phyloP scores from a whole-genome alignment of 1,140 invertebrate genomes.

The Ladona fulva region DNA sequence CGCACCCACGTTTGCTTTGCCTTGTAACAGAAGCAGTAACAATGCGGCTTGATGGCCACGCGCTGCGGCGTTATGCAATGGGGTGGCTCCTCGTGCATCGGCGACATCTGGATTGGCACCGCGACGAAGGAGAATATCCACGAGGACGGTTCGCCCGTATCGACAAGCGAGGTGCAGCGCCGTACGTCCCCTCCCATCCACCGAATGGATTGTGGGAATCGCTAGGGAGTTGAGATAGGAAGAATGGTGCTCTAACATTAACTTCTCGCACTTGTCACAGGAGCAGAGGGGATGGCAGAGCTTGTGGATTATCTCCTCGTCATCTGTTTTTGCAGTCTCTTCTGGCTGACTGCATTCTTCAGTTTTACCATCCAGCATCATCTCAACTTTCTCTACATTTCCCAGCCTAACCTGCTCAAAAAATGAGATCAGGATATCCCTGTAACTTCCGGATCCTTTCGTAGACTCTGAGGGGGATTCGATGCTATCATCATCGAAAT shows the following conservation, averaged over 20 bases:
- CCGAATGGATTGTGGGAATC: slow-evolving; percentile 48
- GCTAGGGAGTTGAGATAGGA: slow-evolving; percentile 42
- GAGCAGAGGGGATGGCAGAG: slow-evolving; percentile 67
- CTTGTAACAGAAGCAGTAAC: slow-evolving; percentile 51
- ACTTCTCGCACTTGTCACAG: slow-evolving; percentile 59
- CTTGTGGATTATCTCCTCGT: slow-evolving; percentile 13
- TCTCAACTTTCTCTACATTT: slow-evolving; percentile 40
- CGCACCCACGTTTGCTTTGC: slow-evolving; percentile 46
- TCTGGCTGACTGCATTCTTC: slow-evolving; percentile 28
- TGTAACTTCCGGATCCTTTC: slow-evolving; percentile 23
- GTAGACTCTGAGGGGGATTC: not conserved
- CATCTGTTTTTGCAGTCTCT: slow-evolving; percentile 10
- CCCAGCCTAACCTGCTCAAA: slow-evolving; percentile 46
- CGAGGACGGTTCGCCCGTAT: slow-evolving; percentile 57
- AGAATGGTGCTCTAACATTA: slow-evolving; percentile 33
- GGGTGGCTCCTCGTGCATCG: slow-evolving; percentile 58
- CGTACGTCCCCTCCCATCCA: slow-evolving; percentile 59
- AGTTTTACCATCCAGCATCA: slow-evolving; percentile 40
- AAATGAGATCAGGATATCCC: slow-evolving; percentile 26
- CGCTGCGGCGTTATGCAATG: slow-evolving; percentile 63
- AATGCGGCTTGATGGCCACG: slow-evolving; percentile 72
- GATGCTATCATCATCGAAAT: slow-evolving; percentile 21
- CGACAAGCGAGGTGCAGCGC: slow-evolving; percentile 65
- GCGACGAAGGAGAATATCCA: slow-evolving; percentile 56
- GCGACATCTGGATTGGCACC: slow-evolving; percentile 52